Conservation (phyloP, 2,113 vertebrate genomes). For the Leucoraja erinaceus region DNA sequence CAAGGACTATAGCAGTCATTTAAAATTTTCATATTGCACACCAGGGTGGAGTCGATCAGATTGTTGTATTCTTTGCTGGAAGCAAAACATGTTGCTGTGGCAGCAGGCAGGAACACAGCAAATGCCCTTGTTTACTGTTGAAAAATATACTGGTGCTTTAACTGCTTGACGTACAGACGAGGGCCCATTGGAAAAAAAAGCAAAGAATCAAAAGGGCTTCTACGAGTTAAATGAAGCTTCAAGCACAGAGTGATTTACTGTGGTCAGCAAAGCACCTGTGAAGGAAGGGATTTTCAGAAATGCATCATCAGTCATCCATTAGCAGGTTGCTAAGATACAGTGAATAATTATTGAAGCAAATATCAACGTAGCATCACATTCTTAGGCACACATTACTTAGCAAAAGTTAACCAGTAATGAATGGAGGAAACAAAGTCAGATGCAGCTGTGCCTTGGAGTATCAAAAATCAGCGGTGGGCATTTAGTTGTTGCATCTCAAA, state of each 20-base stretch:
- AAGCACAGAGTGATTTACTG: neutral
- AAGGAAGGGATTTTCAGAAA: neutral
- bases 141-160: neutral
- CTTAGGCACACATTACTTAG: neutral
- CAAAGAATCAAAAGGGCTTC: neutral
- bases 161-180: neutral
- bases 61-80: neutral
- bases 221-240: constrained; percentile 1
- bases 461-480: neutral
- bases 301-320: constrained; percentile 24
- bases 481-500: neutral
- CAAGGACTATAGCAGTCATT: neutral
- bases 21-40: neutral
- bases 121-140: neutral
- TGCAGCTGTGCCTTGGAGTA: neutral
- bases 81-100: neutral
- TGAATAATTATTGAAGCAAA: neutral
- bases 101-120: neutral
- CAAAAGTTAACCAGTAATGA: neutral
- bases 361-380: neutral
- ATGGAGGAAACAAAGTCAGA: neutral
- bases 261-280: constrained; percentile 16
- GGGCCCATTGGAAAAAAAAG: neutral
- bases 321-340: neutral
- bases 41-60: neutral